These are phyloP conservation scores for Crax fasciolata DNA, from an alignment of 2,797 vertebrate genomes.

Conservation along the genomic window DNA sequence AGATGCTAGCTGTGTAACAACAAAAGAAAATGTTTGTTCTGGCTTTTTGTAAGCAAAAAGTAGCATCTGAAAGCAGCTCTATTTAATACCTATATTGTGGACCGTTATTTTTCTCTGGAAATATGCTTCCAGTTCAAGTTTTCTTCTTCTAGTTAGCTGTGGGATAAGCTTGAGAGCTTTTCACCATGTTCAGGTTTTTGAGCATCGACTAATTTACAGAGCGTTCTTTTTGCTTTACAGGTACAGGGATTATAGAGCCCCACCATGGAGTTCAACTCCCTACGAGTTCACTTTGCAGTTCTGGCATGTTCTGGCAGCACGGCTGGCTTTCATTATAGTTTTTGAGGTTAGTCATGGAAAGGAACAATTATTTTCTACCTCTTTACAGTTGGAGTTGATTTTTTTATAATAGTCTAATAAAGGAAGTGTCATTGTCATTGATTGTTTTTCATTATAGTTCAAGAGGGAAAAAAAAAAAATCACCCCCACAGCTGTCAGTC, in stretches of 20 bases:
- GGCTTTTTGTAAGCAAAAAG: neutral
- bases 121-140: neutral
- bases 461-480: neutral
- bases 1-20: neutral
- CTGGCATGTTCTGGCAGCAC: constrained; percentile 97
- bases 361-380: neutral
- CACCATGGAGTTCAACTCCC: constrained; percentile 91
- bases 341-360: constrained; percentile 91
- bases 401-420: neutral
- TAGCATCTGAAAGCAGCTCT: neutral
- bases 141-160: neutral
- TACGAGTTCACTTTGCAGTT: constrained; percentile 99
- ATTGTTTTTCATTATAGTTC: neutral
- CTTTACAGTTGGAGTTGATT: neutral
- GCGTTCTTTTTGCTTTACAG: constrained; percentile 77
- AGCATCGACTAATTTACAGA: neutral
- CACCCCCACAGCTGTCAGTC: neutral
- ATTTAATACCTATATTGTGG: neutral
- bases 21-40: neutral
- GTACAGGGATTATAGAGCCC: constrained; percentile 96
- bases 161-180: neutral
- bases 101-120: neutral
- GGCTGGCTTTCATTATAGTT: constrained; percentile 97
- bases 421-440: neutral
- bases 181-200: neutral